phyloP scores from a whole-genome alignment of 2,113 vertebrate genomes.

The Ictalurus furcatus region DNA sequence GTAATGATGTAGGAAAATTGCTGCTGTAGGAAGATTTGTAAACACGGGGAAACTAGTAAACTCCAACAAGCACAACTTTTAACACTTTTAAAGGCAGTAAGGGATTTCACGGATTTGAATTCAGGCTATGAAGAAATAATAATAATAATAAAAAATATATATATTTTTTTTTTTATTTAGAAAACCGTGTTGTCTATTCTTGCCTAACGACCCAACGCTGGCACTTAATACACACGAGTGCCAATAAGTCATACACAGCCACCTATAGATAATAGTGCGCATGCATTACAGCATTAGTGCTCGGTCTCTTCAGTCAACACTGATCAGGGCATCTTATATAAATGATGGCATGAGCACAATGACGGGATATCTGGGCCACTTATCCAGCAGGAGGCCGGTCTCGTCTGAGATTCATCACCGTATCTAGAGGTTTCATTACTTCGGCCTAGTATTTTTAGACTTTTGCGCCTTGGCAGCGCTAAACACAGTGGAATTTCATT shows the following conservation, averaged over 20 bases:
- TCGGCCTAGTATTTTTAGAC: slow-evolving; percentile 72
- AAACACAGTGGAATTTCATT: slow-evolving; percentile 70
- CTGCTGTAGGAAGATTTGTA: not conserved
- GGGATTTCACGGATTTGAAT: not conserved
- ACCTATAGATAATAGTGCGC: not conserved
- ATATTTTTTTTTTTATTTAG: too few relatives aligned
- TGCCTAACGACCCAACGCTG: not conserved
- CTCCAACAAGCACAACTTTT: not conserved
- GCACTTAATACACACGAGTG: not conserved
- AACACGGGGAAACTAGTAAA: not conserved
- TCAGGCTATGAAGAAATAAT: not conserved
- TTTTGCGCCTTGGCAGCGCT: slow-evolving; percentile 52
- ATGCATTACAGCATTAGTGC: not conserved
- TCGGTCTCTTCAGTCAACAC: slow-evolving; percentile 60
- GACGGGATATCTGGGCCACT: slow-evolving; percentile 63
- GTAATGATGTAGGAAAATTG: not conserved
- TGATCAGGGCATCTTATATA: slow-evolving; percentile 66
- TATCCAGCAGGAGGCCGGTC: slow-evolving; percentile 45
- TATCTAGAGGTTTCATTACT: slow-evolving; percentile 67
- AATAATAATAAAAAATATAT: too few relatives aligned
- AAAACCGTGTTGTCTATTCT: not conserved
- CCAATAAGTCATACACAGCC: not conserved
- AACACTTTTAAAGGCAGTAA: not conserved
- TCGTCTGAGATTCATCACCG: slow-evolving; percentile 42
- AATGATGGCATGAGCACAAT: slow-evolving; percentile 54